A percentile compares a stretch with the other conserved stretches of the same genome.
Evolutionary conservation across 2,113 vertebrate genomes (phyloP).

Genomic region (Atractosteus spatula): DNA sequence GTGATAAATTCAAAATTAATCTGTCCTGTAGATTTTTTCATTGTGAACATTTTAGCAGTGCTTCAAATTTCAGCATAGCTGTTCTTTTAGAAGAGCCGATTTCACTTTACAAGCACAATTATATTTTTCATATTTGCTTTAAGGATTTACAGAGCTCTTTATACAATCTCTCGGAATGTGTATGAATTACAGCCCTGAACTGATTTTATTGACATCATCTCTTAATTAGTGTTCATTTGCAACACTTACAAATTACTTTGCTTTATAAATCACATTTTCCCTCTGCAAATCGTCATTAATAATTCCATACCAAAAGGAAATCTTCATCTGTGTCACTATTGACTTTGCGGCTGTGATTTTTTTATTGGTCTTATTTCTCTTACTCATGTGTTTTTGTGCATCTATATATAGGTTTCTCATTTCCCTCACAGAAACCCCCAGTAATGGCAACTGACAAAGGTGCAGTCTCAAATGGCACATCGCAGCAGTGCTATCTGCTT

Average conservation of each 20-base stretch:
- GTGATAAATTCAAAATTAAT: no score
- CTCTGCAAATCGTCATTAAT: not conserved
- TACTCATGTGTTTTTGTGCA: not conserved
- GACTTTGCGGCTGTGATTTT: not conserved
- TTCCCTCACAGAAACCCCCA: not conserved
- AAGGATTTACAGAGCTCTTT: no score
- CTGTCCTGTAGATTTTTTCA: no score
- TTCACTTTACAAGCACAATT: no score
- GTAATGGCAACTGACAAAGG: not conserved
- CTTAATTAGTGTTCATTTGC: not conserved
- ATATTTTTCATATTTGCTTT: no score
- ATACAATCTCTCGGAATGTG: not conserved
- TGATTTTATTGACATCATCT: not conserved
- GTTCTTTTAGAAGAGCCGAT: no score
- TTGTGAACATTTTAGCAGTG: no score
- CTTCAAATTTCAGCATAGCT: no score
- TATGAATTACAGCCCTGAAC: not conserved
- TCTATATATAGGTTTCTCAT: slow-evolving; percentile 14
- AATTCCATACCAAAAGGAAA: not conserved
- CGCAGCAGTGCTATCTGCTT: slow-evolving; percentile 8
- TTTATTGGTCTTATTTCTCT: slow-evolving; percentile 4
- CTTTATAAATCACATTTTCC: not conserved
- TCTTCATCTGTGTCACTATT: not conserved
- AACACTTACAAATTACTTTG: not conserved
- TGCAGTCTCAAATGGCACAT: not conserved